Conservation (phyloP, 2,113 vertebrate genomes). For the Neopipo cinnamomea region DNA sequence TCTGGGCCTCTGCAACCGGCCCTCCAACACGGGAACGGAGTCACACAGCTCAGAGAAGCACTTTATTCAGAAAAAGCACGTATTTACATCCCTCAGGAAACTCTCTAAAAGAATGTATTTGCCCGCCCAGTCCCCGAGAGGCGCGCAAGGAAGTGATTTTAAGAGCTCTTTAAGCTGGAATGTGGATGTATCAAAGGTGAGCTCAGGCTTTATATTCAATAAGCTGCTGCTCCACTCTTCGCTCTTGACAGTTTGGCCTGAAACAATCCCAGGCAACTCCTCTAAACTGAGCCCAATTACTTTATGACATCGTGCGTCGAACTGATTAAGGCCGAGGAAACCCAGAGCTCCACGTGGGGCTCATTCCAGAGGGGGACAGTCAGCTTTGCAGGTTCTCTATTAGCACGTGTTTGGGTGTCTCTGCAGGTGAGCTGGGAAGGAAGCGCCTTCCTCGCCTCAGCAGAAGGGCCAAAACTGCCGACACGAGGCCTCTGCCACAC, state of each 20-base stretch:
- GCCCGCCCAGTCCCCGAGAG: not conserved
- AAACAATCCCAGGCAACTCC: slow-evolving; percentile 6
- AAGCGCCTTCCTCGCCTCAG: not conserved
- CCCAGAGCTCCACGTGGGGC: not conserved
- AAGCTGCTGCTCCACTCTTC: not conserved
- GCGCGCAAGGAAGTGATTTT: not conserved
- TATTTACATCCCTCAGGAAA: not conserved
- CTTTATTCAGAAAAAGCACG: not conserved
- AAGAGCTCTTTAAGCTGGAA: slow-evolving; percentile 21
- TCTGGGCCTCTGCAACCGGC: not conserved
- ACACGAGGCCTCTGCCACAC: not conserved
- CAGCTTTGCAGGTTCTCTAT: not conserved
- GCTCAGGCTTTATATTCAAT: not conserved
- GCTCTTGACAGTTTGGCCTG: not conserved
- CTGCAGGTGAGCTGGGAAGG: not conserved
- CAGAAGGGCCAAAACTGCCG: not conserved
- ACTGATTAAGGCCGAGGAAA: not conserved
- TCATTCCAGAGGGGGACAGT: not conserved
- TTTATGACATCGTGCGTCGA: not conserved
- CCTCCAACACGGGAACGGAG: not conserved
- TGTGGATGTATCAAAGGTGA: not conserved
- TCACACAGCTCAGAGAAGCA: rapidly evolving
- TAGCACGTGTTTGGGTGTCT: not conserved
- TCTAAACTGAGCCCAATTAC: not conserved
- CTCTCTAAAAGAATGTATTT: not conserved